These are phyloP conservation scores for Chiroxiphia lanceolata DNA, from an alignment of 2,797 vertebrate genomes.

Conservation along the genomic window DNA sequence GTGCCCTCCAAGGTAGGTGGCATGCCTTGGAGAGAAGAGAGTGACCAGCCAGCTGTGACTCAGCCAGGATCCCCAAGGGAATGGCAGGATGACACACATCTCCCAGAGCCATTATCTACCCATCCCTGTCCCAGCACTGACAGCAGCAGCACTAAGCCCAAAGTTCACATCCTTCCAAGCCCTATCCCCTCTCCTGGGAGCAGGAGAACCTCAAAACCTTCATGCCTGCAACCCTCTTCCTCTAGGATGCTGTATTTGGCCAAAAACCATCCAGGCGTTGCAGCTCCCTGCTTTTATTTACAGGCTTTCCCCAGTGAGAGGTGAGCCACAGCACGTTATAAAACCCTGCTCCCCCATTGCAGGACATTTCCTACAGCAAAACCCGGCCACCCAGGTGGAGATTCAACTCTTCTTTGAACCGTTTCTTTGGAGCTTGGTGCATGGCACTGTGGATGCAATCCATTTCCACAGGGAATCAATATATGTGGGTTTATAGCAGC, in stretches of 20 bases:
- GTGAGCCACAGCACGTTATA: fast-evolving
- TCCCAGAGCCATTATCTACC: neutral
- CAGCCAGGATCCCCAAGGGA: neutral
- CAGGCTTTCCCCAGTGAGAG: neutral
- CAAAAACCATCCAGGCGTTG: neutral
- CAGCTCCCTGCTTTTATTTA: neutral
- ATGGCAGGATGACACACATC: neutral
- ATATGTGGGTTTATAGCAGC: neutral
- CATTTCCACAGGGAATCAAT: neutral
- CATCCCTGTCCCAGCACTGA: fast-evolving
- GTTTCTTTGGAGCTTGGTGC: neutral
- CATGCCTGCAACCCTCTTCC: neutral
- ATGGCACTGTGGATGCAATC: neutral
- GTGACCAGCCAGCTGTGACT: neutral
- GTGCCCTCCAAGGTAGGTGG: neutral
- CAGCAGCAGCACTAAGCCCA: neutral
- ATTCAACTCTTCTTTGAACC: neutral
- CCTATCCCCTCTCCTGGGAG: neutral
- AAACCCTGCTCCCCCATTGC: neutral
- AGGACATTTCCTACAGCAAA: neutral
- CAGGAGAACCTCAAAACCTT: neutral
- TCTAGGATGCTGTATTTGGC: neutral
- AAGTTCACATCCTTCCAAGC: neutral
- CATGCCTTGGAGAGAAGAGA: neutral
- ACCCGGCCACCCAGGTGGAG: fast-evolving